Evolutionary conservation across 2,888 invertebrate species (phyloP), one percentile per base, ranked within the genome.

Genomic region (Eurytoma californica): DNA sequence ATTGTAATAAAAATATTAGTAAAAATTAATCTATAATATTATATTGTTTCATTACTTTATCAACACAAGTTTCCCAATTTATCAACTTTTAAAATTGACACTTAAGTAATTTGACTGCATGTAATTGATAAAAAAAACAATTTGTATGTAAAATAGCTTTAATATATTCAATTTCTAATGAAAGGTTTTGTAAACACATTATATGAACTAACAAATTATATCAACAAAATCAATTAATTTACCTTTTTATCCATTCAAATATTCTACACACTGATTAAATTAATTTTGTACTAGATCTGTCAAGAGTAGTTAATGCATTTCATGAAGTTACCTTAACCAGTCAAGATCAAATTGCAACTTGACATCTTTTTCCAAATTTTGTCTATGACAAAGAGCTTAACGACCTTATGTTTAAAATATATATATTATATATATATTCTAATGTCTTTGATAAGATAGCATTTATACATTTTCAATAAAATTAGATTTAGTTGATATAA

Each of bases 281-380:
- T 83, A 82, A 82, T 84, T 86, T 86, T 86, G 84, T 85, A 85
- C 86, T 84, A 84, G 82, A 70, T 74, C 80, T 83, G 74, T 82
- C 72, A 72, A 82, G 72, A 82, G 70, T 72, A 70, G 49, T 75
- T 60, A 72, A 75, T 82, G 80, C 75, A 78, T 79, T 74, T 81
- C 49, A 57, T 80, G 72, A 66, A 77, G 82, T 82, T 82, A 78
- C 76, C 66, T 68, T 75, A 63, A 77, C 63, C 69, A 77, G 73
- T 80, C 69, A 77, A 60, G 57, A 81, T 81, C 58, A 30, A 74
- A 55, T 60, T 63, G 70, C 74, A 28, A 78, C 65, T 58, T 80
- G 69, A 73, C 61, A 69, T 51, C 69, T 49, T 70, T 65, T 67
- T 73, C 58, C 39, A 78, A 72, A 70, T 68, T 81, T 65, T 39